phyloP scores from a whole-genome alignment of 2,797 vertebrate genomes.

The Peromyscus eremicus region DNA sequence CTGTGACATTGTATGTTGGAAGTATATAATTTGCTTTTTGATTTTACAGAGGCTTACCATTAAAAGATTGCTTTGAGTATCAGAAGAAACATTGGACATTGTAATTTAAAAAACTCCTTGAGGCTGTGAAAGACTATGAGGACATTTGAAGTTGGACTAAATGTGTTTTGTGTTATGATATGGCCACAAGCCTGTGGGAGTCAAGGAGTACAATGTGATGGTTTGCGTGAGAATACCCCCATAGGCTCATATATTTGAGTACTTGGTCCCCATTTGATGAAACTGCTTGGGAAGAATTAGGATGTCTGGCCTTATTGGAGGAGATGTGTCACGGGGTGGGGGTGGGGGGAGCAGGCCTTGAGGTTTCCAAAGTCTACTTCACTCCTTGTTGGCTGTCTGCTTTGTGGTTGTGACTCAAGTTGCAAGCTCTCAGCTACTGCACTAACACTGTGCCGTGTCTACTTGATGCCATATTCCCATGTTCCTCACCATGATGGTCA shows the following conservation, averaged over 20 bases:
- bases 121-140: neutral
- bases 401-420: neutral
- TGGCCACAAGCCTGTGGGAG: neutral
- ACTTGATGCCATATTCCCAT: neutral
- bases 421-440: neutral
- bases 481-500: neutral
- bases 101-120: neutral
- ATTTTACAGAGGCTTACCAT: neutral
- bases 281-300: neutral
- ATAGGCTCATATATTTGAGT: neutral
- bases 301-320: neutral
- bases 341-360: too few relatives aligned
- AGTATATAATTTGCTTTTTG: neutral
- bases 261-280: neutral
- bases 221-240: neutral
- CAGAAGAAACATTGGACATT: neutral
- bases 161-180: neutral
- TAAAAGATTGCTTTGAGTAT: neutral
- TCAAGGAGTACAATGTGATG: neutral
- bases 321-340: neutral
- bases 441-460: neutral
- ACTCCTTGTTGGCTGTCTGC: neutral
- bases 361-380: neutral
- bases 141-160: neutral
- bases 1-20: neutral